Evolutionary conservation across 1,140 invertebrate genomes (phyloP), one percentile per base, ranked within the genome.

Genomic region (Pogonomyrmex barbatus): DNA sequence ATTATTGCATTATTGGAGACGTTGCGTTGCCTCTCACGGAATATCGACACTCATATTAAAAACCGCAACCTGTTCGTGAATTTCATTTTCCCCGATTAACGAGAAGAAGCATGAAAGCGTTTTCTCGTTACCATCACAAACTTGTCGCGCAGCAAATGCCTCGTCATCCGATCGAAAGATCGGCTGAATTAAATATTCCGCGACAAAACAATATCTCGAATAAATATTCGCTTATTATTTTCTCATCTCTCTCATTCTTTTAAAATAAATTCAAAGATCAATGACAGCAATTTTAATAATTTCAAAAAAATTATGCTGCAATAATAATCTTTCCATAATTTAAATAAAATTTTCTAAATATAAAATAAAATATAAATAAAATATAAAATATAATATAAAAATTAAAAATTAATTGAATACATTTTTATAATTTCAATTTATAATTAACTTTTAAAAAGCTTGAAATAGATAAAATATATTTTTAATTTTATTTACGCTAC

Each of bases 91-190:
- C 39, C 0, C 52, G 62, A 75, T 78, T 56, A 79, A 85, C 58
- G 67, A 65, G 89, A 78, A 81, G 85, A 87, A 89, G 83, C 77
- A 81, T 87, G 89, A 84, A 89, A 90, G 73, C 88, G 58, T 75
- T 89, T 89, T 60, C 89, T 89, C 88, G 88, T 89, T 87, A 89
- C 75, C 67, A 54, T 79, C 71, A 56, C 60, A 45, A 50, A n/a
- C 85, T 78, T 85, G 77, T 84, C 88, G 9, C 56, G 47, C 58
- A 36, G 77, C 85, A 82, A 89, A 89, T 65, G 71, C 54, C 67
- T 89, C 86, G 81, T 90, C 89, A 89, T 86, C 67, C 54, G 17
- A n/a, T 45, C 14, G 54, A 75, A 50, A 60, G 73, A 85, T 24
- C 50, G 71, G 24, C 58, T 73, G 78, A 89, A 89, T 90, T 70